Conservation (phyloP, 1,140 invertebrate species). For the Danaus plexippus region DNA sequence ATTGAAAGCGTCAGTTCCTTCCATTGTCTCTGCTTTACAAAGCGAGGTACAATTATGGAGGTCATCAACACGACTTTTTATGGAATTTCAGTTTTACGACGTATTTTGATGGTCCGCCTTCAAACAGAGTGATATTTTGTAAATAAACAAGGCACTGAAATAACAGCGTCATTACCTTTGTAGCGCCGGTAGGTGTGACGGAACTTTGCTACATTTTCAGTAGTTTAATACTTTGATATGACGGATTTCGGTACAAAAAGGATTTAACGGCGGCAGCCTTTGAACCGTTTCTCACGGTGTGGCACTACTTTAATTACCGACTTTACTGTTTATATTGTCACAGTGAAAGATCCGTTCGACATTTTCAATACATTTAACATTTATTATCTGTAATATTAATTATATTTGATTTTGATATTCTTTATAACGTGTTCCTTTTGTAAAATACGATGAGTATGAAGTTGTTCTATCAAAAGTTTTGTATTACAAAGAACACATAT, state of each 20-base stretch:
- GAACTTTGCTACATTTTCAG: slow-evolving; percentile 46
- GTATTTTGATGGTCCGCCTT: slow-evolving; percentile 71
- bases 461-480: too few species aligned
- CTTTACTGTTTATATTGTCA: too few species aligned
- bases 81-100: slow-evolving; percentile 68
- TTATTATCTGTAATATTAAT: too few species aligned
- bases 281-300: slow-evolving; percentile 21
- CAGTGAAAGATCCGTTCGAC: too few species aligned
- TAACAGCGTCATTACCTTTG: slow-evolving; percentile 68
- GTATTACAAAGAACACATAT: too few species aligned
- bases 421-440: too few species aligned
- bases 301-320: too few species aligned
- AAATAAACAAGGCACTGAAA: slow-evolving; percentile 70
- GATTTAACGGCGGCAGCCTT: slow-evolving; percentile 24
- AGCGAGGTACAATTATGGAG: slow-evolving; percentile 63
- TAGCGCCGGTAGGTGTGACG: slow-evolving; percentile 57
- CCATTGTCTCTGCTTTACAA: slow-evolving; percentile 66
- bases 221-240: slow-evolving; percentile 35
- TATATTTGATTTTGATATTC: too few species aligned
- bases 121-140: slow-evolving; percentile 71
- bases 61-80: slow-evolving; percentile 72
- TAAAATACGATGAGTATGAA: too few species aligned
- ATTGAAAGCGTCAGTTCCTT: slow-evolving; percentile 47
- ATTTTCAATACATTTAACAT: too few species aligned
- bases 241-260: slow-evolving; percentile 35